Conservation (phyloP, 2,888 invertebrate species). For the Dusona sp. region DNA sequence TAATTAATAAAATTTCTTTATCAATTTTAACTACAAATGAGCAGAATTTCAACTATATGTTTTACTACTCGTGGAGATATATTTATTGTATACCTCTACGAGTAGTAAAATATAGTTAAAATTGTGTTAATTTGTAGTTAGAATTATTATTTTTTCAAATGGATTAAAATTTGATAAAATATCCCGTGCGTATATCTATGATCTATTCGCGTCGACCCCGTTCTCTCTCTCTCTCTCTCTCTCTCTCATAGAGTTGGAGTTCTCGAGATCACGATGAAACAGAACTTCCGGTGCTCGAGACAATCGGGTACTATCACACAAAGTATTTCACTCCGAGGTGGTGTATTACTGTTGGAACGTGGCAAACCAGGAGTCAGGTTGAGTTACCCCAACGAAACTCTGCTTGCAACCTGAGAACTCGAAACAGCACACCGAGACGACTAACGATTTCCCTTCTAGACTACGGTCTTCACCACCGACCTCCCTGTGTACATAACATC, state of each 20-base stretch:
- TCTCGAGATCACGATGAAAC: constrained; percentile 51
- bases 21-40: too few species aligned
- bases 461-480: constrained; percentile 27
- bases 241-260: constrained; percentile 31
- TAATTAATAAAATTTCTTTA: too few species aligned
- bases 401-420: constrained; percentile 53
- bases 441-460: constrained; percentile 61
- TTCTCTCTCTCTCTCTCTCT: too few species aligned
- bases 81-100: not conserved
- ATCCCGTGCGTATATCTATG: not conserved
- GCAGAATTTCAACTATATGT: not conserved
- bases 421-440: constrained; percentile 56
- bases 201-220: constrained; percentile 29
- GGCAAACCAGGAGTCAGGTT: constrained; percentile 54
- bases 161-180: not conserved
- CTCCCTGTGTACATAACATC: constrained; percentile 29
- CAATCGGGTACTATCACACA: constrained; percentile 61
- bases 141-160: not conserved
- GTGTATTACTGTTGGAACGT: constrained; percentile 43
- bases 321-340: constrained; percentile 57
- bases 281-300: constrained; percentile 58
- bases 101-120: not conserved
- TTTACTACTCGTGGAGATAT: not conserved
- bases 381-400: constrained; percentile 53
- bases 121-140: not conserved